Base-by-base conservation (phyloP, 1,140 invertebrate species). In the Trinorchestia longiramus region DNA sequence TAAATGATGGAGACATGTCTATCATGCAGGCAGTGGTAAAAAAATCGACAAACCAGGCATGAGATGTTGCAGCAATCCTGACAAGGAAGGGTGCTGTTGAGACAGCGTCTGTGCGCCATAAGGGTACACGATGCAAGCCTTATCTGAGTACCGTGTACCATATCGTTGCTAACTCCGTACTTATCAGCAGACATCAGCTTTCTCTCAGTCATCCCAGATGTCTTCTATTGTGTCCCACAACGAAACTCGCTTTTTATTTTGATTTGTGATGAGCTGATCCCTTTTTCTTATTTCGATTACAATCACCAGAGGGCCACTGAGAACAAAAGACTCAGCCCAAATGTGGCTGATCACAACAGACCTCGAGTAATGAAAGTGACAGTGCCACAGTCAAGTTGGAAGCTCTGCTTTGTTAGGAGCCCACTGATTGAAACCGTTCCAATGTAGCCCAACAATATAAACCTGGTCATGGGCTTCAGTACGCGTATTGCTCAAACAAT, bases 241-340 rank as follows among this genome's bases (percentile, higher is more conserved):
- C 62, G 62, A 77, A 11, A 77, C 62, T 36, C 62, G 28, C 62
- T 77, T 91, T 91, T 44, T 91, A 91, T 91, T 91, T 91, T 91
- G 88, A 91, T 91, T 91, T 91, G 88, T 43, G 88, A 42, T 91
- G 88, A 91, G 88, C 88, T 91, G 88, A 91, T 91, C 88, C 15
- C 88, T 44, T 91, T 91, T 91, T 91, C 88, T 91, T 91, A 91
- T 91, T 91, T 91, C 88, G 88, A 91, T 91, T 43, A 43, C 88
- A 91, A 91, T 91, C 88, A 91, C 43, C 41, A 91, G 41, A 91
- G 88, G 88, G 88, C 88, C 43, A 43, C 88, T 77, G 88, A 42
- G 88, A 91, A 91, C 88, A 91, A 91, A 91, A 91, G 88, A 91
- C 88, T 15, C 41, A 28, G 41, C 41, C 88, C 88, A 91, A 91